These are phyloP conservation scores for Omphaloscelis lunosa DNA, from an alignment of 2,888 invertebrate species.

Conservation along the genomic window DNA sequence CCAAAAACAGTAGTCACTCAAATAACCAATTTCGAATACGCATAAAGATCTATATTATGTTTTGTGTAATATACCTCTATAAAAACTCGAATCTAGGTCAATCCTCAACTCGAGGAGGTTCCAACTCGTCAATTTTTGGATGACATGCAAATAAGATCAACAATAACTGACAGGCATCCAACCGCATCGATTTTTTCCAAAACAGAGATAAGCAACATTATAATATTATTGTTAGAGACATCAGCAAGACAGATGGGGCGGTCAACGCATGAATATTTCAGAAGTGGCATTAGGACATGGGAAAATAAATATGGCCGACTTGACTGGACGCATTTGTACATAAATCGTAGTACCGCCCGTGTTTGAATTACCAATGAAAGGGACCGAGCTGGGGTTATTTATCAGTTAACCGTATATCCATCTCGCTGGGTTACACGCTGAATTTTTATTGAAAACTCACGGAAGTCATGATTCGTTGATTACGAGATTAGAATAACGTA, in stretches of 20 bases:
- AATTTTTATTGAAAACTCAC: conserved; percentile 82
- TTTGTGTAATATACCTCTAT: conserved; percentile 12
- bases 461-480: conserved; percentile 40
- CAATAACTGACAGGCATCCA: conserved; percentile 26
- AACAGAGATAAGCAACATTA: conserved; percentile 73
- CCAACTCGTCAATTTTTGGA: conserved; percentile 25
- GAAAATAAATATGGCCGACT: conserved; percentile 89
- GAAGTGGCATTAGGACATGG: conserved; percentile 86
- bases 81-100: conserved; percentile 25
- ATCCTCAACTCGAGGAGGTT: conserved; percentile 19
- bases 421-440: conserved; percentile 72
- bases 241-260: conserved; percentile 86
- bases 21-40: background rate
- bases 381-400: conserved; percentile 77
- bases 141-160: conserved; percentile 38
- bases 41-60: background rate
- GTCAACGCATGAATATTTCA: conserved; percentile 89
- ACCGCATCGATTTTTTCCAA: conserved; percentile 39
- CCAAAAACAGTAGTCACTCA: background rate
- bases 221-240: conserved; percentile 83
- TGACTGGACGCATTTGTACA: conserved; percentile 87
- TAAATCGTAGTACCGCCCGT: conserved; percentile 87
- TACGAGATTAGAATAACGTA: conserved; percentile 21
- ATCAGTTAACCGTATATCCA: conserved; percentile 84
- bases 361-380: conserved; percentile 82